These are phyloP conservation scores for Ochropacha duplaris DNA, from an alignment of 2,888 invertebrate species.

Conservation along the genomic window DNA sequence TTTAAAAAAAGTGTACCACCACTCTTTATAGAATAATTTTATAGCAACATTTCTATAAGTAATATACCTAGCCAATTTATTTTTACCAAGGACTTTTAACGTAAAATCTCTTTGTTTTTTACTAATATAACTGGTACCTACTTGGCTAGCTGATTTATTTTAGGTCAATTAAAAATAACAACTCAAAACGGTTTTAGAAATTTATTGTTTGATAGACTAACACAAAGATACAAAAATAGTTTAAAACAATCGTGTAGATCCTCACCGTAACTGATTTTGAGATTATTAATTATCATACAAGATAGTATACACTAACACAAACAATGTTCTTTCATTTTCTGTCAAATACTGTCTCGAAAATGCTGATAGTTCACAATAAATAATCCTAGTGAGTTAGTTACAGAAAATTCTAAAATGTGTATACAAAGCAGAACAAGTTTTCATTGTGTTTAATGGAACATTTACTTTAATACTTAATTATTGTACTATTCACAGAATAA, in stretches of 20 bases:
- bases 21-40: too few relatives aligned
- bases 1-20: too few relatives aligned
- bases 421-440: conserved; percentile 43
- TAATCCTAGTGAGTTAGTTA: conserved; percentile 39
- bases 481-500: conserved; percentile 34
- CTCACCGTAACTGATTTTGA: conserved; percentile 40
- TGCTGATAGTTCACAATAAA: conserved; percentile 43
- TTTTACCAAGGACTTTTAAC: too few relatives aligned
- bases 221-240: conserved; percentile 76
- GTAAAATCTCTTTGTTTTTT: too few relatives aligned
- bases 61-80: too few relatives aligned
- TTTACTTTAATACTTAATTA: conserved; percentile 34
- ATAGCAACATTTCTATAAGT: too few relatives aligned
- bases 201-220: conserved; percentile 68
- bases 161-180: not conserved
- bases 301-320: conserved; percentile 20
- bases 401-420: conserved; percentile 39
- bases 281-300: conserved; percentile 26
- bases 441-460: conserved; percentile 37
- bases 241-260: conserved; percentile 65
- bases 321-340: conserved; percentile 18
- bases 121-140: too few relatives aligned
- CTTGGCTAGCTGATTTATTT: too few relatives aligned
- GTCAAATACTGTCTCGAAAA: conserved; percentile 37
- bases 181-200: conserved; percentile 36